These are phyloP conservation scores for Sinodicranocentrus sp. DNA, from an alignment of 2,888 invertebrate species.

Conservation along the genomic window DNA sequence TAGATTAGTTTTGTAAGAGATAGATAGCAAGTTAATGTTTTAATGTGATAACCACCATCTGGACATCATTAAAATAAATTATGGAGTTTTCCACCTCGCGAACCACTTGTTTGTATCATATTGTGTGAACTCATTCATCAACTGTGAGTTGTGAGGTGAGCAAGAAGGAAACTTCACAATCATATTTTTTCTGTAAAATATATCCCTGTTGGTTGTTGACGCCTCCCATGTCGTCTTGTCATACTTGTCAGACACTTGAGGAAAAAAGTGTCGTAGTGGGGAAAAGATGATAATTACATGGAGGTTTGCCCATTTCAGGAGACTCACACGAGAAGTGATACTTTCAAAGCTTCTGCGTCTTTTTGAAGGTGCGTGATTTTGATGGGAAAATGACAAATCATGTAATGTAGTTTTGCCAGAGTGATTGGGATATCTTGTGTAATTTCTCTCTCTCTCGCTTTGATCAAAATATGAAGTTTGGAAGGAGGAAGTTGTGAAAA, in stretches of 20 bases:
- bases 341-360: no score
- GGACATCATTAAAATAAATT: conserved; percentile 72
- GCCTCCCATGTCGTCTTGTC: conserved; percentile 62
- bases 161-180: background rate
- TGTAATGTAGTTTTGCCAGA: no score
- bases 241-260: conserved; percentile 49
- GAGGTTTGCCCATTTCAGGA: background rate
- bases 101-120: background rate
- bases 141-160: background rate
- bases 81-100: conserved; percentile 24
- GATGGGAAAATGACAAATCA: background rate
- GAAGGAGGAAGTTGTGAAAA: no score
- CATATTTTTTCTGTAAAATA: background rate
- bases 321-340: no score
- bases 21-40: conserved; percentile 34
- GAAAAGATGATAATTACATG: background rate
- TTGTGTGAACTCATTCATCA: background rate
- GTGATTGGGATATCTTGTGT: no score
- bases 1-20: conserved; percentile 30
- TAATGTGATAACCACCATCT: conserved; percentile 52
- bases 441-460: no score
- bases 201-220: conserved; percentile 49
- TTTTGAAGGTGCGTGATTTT: no score
- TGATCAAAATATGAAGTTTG: no score
- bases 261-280: conserved; percentile 14